A percentile compares a stretch with the other conserved stretches of the same genome.
These are phyloP conservation scores for Protaetia brevitarsis DNA, from an alignment of 1,140 invertebrate species.

Conservation along the genomic window DNA sequence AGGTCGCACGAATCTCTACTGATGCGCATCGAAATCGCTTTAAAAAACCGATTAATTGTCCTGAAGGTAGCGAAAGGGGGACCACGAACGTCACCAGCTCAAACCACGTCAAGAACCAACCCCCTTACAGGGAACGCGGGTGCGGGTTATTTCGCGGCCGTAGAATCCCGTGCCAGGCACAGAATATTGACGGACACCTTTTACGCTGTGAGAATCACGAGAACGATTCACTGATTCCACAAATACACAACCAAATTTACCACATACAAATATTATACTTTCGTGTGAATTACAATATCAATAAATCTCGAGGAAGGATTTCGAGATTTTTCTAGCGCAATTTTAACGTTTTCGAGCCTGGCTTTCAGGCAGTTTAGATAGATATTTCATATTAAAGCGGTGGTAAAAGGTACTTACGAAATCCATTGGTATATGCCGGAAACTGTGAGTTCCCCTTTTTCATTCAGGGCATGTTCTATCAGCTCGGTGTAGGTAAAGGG, in stretches of 20 bases:
- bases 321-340: no score
- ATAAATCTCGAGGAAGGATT: no score
- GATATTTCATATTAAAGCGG: background rate
- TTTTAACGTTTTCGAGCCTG: no score
- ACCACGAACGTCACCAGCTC: background rate
- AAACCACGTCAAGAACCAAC: background rate
- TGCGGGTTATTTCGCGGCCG: conserved; percentile 9
- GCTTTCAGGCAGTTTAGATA: no score
- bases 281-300: conserved; percentile 18
- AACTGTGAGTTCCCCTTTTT: conserved; percentile 82
- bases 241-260: conserved; percentile 30
- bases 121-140: conserved; percentile 25
- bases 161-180: conserved; percentile 29
- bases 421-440: conserved; percentile 90
- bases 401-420: conserved; percentile 67
- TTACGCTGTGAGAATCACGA: background rate
- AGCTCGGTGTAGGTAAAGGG: conserved; percentile 84
- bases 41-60: conserved; percentile 29
- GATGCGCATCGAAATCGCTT: background rate
- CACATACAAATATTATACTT: conserved; percentile 34
- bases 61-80: conserved; percentile 26
- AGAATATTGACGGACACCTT: conserved; percentile 28
- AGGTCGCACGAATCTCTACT: background rate
- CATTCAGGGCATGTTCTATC: conserved; percentile 78
- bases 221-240: conserved; percentile 31